These are phyloP conservation scores for Temnothorax longispinosus DNA, from an alignment of 1,140 invertebrate species.

Conservation along the genomic window DNA sequence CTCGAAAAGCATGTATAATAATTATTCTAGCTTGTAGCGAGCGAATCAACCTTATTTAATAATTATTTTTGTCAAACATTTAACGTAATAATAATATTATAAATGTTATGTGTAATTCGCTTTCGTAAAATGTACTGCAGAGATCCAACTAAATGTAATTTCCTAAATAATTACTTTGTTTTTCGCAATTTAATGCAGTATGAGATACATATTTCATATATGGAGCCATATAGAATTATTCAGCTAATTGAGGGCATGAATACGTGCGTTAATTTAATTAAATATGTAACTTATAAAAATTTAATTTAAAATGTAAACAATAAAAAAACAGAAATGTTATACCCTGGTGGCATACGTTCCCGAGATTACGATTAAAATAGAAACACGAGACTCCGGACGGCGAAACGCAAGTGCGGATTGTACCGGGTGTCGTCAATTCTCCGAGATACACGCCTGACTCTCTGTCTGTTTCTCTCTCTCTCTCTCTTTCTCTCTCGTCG, in stretches of 20 bases:
- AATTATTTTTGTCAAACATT: conserved; percentile 4
- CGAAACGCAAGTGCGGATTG: conserved; percentile 9
- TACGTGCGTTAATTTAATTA: conserved; percentile 7
- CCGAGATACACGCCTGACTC: conserved; percentile 44
- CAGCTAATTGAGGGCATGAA: not conserved
- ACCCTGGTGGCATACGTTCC: not conserved
- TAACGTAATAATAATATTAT: conserved; percentile 12
- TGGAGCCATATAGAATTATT: not conserved
- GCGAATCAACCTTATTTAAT: too few relatives aligned
- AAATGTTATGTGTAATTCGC: not conserved
- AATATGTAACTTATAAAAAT: conserved; percentile 4
- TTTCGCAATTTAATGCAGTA: not conserved
- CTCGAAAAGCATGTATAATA: not conserved
- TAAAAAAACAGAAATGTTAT: not conserved
- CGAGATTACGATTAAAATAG: conserved; percentile 16
- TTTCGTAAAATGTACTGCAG: not conserved
- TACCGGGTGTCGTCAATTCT: conserved; percentile 47
- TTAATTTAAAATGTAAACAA: not conserved
- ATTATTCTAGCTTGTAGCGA: too few relatives aligned
- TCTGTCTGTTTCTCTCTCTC: not conserved
- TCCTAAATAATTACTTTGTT: conserved; percentile 15
- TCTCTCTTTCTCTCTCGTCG: conserved; percentile 25
- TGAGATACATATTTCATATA: not conserved
- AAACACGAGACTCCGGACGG: not conserved
- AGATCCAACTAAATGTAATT: not conserved